Base-by-base conservation (phyloP, 2,797 vertebrate genomes). In the Geotrypetes seraphini region DNA sequence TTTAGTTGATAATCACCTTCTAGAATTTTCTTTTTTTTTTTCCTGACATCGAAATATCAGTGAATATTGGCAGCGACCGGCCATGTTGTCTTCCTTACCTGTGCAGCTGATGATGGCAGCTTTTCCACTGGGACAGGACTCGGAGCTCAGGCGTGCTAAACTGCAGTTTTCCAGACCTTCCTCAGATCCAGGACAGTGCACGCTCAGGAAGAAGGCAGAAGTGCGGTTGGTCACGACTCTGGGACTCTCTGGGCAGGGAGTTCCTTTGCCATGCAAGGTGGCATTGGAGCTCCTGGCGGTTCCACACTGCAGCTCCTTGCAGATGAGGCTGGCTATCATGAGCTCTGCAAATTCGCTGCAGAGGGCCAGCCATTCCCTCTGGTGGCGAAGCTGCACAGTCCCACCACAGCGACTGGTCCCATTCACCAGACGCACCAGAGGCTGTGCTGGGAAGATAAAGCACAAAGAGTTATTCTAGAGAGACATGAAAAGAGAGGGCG, bases 391-490 rank as follows among this genome's bases (percentile, higher is more conserved):
- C 27, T 68, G 34, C 36, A 66, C 52, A 0, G 22, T 18, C 10
- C 67, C 67, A 3, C 18, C 18, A 22, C 67, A 68, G 26, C 5
- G 8, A 25, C 31, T 34, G 24, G 29, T 61, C 3, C 47, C 34
- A 0, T 59, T 48, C 12, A 28, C 43, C 39, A 71, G 26, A 13
- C 52, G 59, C 12, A 68, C 21, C 0, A 27, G 15, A 11, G 0
- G n/a, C 30, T 34, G 6, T 12, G 22, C 49, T 43, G 29, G 8
- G 50, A 28, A 21, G 30, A 13, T 10, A 12, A 1, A 7, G 15
- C 19, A 12, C 7, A 22, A n/a, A n/a, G n/a, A 4, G 3, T 12
- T 5, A 20, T 8, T 11, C 11, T 12, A 7, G 10, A 10, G 22
- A n/a, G n/a, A n/a, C 5, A 4, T 5, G 16, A 16, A 3, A 16